Evolutionary conservation across 2,797 vertebrate species (phyloP), one percentile per base, ranked within the genome.

Genomic region (Premnoplex brunnescens): DNA sequence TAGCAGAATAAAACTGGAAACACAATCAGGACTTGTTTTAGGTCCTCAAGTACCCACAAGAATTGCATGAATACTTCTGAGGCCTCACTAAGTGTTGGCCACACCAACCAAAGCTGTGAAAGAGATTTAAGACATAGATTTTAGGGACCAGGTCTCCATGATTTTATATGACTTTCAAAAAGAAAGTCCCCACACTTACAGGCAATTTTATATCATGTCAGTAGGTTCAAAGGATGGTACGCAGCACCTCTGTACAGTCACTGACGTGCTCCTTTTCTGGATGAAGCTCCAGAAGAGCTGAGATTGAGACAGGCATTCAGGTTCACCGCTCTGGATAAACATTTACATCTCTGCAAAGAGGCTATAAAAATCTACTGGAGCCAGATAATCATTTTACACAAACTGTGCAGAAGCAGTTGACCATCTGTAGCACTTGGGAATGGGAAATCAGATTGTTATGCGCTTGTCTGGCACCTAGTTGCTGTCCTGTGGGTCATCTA

Each of bases 361-460:
- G 41, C n/a, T 62, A 51, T 7, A 39, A 64, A 81, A 62, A 69
- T 36, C 43, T 62, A 13, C 71, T 41, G 51, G 26, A 73, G 55
- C 46, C 22, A 14, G 34, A n/a, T 18, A 62, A 39, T 8, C 18
- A 10, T n/a, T 91, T 74, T 43, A 66, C 22, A 58, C 28, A 64
- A 59, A 68, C 15, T n/a, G 11, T 30, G 55, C 32, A 68, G 37
- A 75, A 10, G 30, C 36, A 74, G 36, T 7, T 79, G 63, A 28
- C 62, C 58, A 22, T 19, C 59, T 27, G 24, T 11, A 51, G 64
- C 52, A 63, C 8, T 20, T 3, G 1, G 21, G 19, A 85, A 64
- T 1, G 39, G 46, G 56, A 77, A 80, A 77, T 9, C 0, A 0
- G 32, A 49, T 12, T 37, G 23, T 11, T 55, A 41, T 7, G 1